Conservation (phyloP, 2,113 vertebrate genomes). For the Tupaia chinensis region DNA sequence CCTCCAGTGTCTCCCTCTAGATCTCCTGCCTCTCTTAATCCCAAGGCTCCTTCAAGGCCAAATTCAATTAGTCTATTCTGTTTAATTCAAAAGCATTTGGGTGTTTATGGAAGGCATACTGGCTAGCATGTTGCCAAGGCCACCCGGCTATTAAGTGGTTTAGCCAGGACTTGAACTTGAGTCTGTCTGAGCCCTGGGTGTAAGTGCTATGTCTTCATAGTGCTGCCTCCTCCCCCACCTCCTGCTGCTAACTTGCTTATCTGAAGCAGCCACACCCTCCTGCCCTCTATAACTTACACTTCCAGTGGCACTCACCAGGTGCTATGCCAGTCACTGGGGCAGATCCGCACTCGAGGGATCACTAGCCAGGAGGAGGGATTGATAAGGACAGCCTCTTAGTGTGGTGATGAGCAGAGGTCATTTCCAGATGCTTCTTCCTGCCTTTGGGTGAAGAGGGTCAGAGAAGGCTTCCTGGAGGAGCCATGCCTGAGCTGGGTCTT, state of each 20-base stretch:
- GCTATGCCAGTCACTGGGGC: background rate
- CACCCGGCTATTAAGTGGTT: constrained; percentile 45
- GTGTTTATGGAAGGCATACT: constrained; percentile 63
- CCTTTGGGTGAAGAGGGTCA: background rate
- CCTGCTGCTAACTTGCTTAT: background rate
- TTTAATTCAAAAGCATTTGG: constrained; percentile 67
- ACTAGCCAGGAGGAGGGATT: background rate
- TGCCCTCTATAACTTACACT: background rate
- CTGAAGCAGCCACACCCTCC: background rate
- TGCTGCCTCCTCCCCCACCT: background rate
- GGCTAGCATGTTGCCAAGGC: constrained; percentile 61
- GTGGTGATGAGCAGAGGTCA: background rate
- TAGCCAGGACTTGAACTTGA: constrained; percentile 65
- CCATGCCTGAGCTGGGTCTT: background rate
- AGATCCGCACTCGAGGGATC: background rate
- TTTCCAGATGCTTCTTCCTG: background rate
- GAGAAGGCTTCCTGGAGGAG: background rate
- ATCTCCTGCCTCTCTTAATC: background rate
- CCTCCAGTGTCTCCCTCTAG: background rate
- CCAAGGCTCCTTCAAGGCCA: constrained; percentile 43
- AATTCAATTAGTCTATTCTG: constrained; percentile 46
- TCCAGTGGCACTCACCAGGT: background rate
- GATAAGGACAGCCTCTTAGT: background rate
- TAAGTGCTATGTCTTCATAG: background rate
- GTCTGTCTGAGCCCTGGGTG: background rate